Conservation (phyloP, 2,888 invertebrate genomes). For the Andrena bicolor region DNA sequence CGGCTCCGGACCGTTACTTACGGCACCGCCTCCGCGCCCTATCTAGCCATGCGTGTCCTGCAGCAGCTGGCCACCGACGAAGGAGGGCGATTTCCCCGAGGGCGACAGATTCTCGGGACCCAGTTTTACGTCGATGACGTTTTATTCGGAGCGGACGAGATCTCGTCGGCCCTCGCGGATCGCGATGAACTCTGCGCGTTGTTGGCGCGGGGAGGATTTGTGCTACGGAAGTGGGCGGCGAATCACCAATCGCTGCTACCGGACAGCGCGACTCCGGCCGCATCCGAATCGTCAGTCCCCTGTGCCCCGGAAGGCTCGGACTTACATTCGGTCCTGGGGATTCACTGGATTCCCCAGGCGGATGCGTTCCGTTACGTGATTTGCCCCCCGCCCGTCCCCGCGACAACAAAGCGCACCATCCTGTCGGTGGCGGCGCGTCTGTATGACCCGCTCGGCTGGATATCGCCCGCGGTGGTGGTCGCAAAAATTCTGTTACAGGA, state of each 20-base stretch:
- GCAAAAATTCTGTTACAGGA: too few species aligned
- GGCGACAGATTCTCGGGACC: background rate
- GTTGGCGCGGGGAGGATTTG: background rate
- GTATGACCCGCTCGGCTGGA: too few species aligned
- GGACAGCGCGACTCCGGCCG: too few species aligned
- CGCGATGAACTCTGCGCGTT: background rate
- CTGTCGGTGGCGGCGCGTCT: too few species aligned
- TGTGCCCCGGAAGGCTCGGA: too few species aligned
- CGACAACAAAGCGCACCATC: too few species aligned
- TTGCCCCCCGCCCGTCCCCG: too few species aligned
- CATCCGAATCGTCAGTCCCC: too few species aligned
- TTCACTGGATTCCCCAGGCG: too few species aligned
- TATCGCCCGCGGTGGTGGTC: too few species aligned
- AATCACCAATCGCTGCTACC: background rate
- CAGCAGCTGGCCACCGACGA: background rate
- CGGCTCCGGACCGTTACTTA: background rate
- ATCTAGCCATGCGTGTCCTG: background rate
- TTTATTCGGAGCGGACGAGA: background rate
- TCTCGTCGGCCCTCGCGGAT: background rate
- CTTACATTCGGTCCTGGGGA: too few species aligned
- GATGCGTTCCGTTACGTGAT: too few species aligned
- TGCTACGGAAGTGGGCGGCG: background rate
- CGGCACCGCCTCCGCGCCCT: background rate
- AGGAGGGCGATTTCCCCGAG: background rate
- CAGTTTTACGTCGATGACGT: background rate